Evolutionary conservation across 1,140 invertebrate genomes (phyloP).

Genomic region (Procambarus virginalis): DNA sequence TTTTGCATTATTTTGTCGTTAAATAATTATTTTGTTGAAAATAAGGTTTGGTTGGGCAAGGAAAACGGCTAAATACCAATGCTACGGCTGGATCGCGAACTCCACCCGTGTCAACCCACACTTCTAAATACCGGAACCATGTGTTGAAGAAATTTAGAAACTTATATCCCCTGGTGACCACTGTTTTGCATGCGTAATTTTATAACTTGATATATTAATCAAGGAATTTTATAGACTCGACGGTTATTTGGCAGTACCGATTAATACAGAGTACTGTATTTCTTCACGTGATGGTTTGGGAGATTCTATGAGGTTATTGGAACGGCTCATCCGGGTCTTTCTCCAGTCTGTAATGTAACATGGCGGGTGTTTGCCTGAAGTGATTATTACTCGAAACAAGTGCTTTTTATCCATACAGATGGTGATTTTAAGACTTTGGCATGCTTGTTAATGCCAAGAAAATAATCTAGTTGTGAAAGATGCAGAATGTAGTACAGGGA

Average conservation of each 20-base stretch:
- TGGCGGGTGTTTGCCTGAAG: conserved; percentile 56
- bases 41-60: conserved; percentile 38
- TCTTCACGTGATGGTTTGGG: conserved; percentile 33
- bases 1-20: background rate
- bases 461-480: conserved; percentile 65
- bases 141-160: conserved; percentile 11
- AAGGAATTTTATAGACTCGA: background rate
- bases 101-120: background rate
- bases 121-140: conserved; percentile 53
- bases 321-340: conserved; percentile 49
- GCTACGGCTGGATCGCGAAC: conserved; percentile 18
- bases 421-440: conserved; percentile 56
- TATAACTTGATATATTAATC: background rate
- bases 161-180: no score
- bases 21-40: conserved; percentile 37
- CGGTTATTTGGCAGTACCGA: background rate
- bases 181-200: background rate
- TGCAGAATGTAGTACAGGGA: conserved; percentile 69
- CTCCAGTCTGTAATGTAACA: conserved; percentile 45
- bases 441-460: conserved; percentile 53
- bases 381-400: conserved; percentile 32
- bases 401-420: conserved; percentile 46
- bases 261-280: background rate
- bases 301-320: conserved; percentile 15
- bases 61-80: conserved; percentile 56